phyloP scores from a whole-genome alignment of 1,140 invertebrate genomes.

The Bombus difficillimus region DNA sequence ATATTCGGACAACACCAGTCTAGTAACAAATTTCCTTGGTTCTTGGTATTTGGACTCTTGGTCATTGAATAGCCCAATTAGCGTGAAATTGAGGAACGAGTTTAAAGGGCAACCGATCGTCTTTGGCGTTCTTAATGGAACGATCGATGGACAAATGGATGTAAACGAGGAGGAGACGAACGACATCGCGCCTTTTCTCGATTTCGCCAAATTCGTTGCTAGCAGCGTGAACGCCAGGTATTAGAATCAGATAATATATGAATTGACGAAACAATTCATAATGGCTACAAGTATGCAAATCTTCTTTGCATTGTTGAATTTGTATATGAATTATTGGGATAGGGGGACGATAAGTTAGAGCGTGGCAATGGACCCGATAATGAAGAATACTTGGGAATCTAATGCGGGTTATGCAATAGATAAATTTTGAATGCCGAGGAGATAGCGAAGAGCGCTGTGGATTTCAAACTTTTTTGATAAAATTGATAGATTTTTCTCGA shows the following conservation, averaged over 20 bases:
- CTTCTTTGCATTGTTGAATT: not conserved
- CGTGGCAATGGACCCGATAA: too few species aligned
- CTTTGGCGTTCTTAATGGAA: constrained; percentile 79
- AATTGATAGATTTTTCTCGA: not conserved
- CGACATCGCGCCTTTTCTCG: constrained; percentile 75
- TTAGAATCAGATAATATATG: not conserved
- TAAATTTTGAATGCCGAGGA: not conserved
- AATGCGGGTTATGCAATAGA: too few species aligned
- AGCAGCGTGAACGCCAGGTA: constrained; percentile 79
- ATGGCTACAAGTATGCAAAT: not conserved
- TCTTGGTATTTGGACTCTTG: constrained; percentile 74
- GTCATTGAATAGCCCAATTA: constrained; percentile 63
- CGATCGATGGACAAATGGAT: constrained; percentile 69
- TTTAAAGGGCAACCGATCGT: constrained; percentile 75
- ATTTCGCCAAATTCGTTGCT: constrained; percentile 76
- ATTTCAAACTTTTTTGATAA: not conserved
- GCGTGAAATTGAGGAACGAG: constrained; percentile 75
- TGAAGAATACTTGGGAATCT: rapidly evolving
- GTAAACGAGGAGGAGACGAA: constrained; percentile 68
- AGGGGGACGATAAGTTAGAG: rapidly evolving
- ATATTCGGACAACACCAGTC: constrained; percentile 73
- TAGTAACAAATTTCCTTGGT: constrained; percentile 74
- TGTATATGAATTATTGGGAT: not conserved
- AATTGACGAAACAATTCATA: not conserved
- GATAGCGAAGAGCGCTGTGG: too few species aligned